Evolutionary conservation across 2,797 vertebrate species (phyloP).

Genomic region (Amphiprion clarkii): DNA sequence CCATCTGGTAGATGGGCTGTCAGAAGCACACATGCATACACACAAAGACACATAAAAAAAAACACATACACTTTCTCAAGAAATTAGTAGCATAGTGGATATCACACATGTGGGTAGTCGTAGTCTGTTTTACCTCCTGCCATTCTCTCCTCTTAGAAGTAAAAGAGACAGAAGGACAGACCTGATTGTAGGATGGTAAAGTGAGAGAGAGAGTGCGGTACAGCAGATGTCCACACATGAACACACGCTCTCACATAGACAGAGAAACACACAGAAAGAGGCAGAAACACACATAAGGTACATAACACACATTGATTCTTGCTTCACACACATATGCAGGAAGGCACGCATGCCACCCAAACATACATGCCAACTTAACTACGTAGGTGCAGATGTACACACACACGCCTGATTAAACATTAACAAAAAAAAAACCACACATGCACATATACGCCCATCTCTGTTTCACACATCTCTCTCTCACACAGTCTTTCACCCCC

Average conservation of each 20-base stretch:
- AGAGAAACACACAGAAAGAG: neutral
- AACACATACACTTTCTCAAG: slow-evolving; percentile 28
- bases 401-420: slow-evolving; percentile 29
- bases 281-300: slow-evolving; percentile 18
- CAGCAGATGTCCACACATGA: slow-evolving; percentile 66
- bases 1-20: slow-evolving; percentile 72
- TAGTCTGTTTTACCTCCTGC: slow-evolving; percentile 44
- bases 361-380: neutral
- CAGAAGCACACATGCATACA: slow-evolving; percentile 25
- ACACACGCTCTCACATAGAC: slow-evolving; percentile 10
- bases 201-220: slow-evolving; percentile 34
- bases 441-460: slow-evolving; percentile 26
- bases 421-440: slow-evolving; percentile 13
- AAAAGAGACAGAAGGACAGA: slow-evolving; percentile 59
- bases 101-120: slow-evolving; percentile 20
- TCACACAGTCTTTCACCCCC: slow-evolving; percentile 42
- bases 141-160: slow-evolving; percentile 44
- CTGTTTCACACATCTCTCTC: slow-evolving; percentile 32
- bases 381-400: slow-evolving; percentile 20
- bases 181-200: slow-evolving; percentile 50
- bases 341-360: slow-evolving; percentile 25
- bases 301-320: slow-evolving; percentile 26
- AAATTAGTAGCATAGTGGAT: slow-evolving; percentile 33
- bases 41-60: slow-evolving; percentile 12
- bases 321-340: slow-evolving; percentile 31